Conservation (phyloP, 2,797 vertebrate species). For the Erethizon dorsatum region DNA sequence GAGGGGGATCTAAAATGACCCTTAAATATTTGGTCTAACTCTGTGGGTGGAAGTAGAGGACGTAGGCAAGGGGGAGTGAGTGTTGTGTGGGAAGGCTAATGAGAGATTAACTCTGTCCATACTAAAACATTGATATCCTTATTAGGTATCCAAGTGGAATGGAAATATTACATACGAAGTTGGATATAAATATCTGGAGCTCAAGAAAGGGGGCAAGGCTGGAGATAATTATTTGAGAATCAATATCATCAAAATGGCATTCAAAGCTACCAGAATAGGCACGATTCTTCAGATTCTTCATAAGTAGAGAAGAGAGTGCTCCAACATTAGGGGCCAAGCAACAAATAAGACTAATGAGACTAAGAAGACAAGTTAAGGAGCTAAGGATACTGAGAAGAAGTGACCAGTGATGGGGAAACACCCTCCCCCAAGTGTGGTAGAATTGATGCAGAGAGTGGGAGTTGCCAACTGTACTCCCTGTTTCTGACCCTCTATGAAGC, state of each 20-base stretch:
- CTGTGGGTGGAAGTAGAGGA: background rate
- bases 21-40: background rate
- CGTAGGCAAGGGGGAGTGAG: background rate
- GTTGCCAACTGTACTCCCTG: background rate
- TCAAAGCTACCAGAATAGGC: background rate
- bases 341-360: background rate
- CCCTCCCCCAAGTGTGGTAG: background rate
- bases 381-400: background rate
- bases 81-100: background rate
- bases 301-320: background rate
- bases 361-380: background rate
- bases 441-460: background rate
- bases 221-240: constrained; percentile 48
- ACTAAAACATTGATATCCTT: constrained; percentile 5
- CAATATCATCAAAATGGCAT: background rate
- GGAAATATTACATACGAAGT: background rate
- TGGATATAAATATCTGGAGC: constrained; percentile 21
- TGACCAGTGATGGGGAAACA: background rate
- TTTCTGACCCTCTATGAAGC: background rate
- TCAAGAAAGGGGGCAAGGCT: background rate
- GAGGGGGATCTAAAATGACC: background rate
- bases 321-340: background rate
- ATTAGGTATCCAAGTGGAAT: background rate
- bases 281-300: background rate
- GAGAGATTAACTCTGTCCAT: background rate